A percentile compares a stretch with the other conserved stretches of the same genome.
These are phyloP conservation scores for Tragelaphus scriptus DNA, from an alignment of 2,113 vertebrate genomes.

Conservation along the genomic window DNA sequence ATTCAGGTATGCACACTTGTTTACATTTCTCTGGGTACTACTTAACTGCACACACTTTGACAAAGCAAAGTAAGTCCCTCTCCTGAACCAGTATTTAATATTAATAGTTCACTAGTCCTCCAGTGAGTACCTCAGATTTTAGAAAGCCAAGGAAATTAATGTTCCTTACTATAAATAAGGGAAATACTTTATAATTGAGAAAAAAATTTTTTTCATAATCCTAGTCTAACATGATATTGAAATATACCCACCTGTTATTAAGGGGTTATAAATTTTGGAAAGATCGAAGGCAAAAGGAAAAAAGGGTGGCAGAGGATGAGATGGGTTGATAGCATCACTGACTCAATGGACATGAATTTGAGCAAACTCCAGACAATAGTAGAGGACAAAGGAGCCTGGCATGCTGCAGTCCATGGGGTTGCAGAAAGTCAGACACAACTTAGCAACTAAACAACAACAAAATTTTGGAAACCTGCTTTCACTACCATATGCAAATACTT, in stretches of 20 bases:
- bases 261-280: background rate
- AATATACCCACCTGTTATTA: background rate
- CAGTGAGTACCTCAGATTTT: background rate
- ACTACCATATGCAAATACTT: background rate
- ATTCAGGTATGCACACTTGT: background rate
- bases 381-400: background rate
- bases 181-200: background rate
- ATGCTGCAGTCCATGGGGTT: background rate
- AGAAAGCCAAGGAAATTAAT: background rate
- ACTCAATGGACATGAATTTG: background rate
- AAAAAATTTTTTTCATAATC: background rate
- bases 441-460: background rate
- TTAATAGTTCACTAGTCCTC: background rate
- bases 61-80: background rate
- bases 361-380: background rate
- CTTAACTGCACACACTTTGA: background rate
- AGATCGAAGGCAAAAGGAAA: background rate
- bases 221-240: background rate
- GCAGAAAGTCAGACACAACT: background rate
- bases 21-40: background rate
- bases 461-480: background rate
- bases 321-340: background rate
- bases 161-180: background rate
- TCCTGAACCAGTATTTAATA: background rate
- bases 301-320: background rate